Evolutionary conservation across 2,797 vertebrate species (phyloP).

Genomic region (Anguilla pacifica): DNA sequence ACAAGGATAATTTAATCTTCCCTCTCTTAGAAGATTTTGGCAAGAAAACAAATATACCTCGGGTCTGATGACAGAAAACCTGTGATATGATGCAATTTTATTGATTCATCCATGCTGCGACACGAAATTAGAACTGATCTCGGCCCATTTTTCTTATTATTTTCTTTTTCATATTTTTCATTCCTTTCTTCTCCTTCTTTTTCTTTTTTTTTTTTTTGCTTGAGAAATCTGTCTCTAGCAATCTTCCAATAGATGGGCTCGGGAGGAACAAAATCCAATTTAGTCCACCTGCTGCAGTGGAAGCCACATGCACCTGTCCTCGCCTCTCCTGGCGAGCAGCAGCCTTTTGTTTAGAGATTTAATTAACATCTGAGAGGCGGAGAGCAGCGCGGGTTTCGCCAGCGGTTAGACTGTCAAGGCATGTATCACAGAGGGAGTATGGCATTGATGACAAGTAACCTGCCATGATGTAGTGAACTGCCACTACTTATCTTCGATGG

Average conservation of each 20-base stretch:
- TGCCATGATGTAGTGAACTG: slow-evolving; percentile 17
- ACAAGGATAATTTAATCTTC: slow-evolving; percentile 13
- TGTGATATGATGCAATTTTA: slow-evolving; percentile 59
- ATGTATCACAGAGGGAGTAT: background rate
- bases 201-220: slow-evolving; percentile 50
- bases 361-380: slow-evolving; percentile 68
- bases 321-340: slow-evolving; percentile 57
- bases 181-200: slow-evolving; percentile 56
- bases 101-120: slow-evolving; percentile 50
- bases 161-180: slow-evolving; percentile 43
- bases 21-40: background rate
- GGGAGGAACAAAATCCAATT: slow-evolving; percentile 61
- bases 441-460: slow-evolving; percentile 12
- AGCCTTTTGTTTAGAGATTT: slow-evolving; percentile 66
- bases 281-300: slow-evolving; percentile 60
- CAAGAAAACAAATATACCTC: slow-evolving; percentile 51
- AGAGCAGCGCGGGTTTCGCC: slow-evolving; percentile 30
- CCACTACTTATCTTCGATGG: slow-evolving; percentile 9
- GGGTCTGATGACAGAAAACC: slow-evolving; percentile 48
- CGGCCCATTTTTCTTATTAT: slow-evolving; percentile 37
- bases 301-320: slow-evolving; percentile 61
- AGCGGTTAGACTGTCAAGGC: slow-evolving; percentile 18
- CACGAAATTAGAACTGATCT: slow-evolving; percentile 33
- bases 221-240: slow-evolving; percentile 54
- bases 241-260: slow-evolving; percentile 53